A percentile compares a stretch with the other conserved stretches of the same genome.
phyloP scores from a whole-genome alignment of 2,113 vertebrate species.

The Cichladusa arquata region DNA sequence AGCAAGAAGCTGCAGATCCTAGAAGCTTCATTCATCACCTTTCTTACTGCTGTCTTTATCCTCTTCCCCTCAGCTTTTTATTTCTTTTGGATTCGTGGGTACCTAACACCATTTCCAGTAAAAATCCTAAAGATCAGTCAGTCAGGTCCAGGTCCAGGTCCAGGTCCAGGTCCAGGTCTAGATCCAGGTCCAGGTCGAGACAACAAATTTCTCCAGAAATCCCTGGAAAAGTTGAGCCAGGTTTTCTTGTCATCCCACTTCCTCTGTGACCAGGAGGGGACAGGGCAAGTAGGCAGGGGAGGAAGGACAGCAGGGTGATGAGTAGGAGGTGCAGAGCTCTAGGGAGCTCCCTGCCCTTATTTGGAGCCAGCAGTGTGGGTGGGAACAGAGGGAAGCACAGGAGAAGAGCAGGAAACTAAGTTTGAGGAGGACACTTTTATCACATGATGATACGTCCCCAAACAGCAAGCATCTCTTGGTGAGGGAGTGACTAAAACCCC shows the following conservation, averaged over 20 bases:
- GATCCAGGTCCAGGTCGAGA: background rate
- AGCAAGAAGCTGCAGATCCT: background rate
- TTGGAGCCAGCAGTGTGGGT: background rate
- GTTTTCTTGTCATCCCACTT: background rate
- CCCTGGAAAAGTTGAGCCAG: background rate
- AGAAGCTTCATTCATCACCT: background rate
- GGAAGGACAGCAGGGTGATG: conserved; percentile 7
- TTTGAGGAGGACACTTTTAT: conserved; percentile 8
- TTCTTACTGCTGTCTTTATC: background rate
- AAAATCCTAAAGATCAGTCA: background rate
- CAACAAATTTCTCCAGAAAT: background rate
- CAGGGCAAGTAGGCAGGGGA: background rate
- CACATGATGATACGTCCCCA: background rate
- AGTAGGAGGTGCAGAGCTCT: conserved; percentile 11
- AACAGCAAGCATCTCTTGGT: background rate
- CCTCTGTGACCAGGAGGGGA: background rate
- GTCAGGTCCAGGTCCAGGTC: too few species aligned
- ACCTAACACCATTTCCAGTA: background rate
- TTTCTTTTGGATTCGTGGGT: background rate
- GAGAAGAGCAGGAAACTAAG: background rate
- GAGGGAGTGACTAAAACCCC: background rate
- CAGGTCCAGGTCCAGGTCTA: too few species aligned
- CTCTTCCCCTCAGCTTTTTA: background rate
- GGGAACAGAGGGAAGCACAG: background rate
- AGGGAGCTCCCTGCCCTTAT: background rate